Base-by-base conservation (phyloP, 2,888 invertebrate species). In the Aradus depressus region DNA sequence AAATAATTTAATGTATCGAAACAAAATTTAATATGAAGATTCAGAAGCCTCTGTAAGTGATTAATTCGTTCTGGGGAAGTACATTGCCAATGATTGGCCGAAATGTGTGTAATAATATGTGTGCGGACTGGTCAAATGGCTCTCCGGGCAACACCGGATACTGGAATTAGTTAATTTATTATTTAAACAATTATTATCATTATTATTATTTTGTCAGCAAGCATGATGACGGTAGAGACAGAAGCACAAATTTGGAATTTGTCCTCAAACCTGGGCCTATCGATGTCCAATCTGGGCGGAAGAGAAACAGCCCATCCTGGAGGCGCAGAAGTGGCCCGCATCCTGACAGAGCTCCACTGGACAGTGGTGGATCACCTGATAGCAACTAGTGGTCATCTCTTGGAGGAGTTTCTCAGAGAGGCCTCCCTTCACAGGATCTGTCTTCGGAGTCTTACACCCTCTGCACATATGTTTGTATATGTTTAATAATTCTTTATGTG, bases 281-380 rank as follows among this genome's bases (percentile, higher is more conserved):
- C 37, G 3, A 26, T 37, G 16, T 45, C 28, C 25, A 16, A 21
- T 12, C 31, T 54, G 21, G 31, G 43, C 2, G 22, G 19, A 23
- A 18, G 16, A 8, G 23, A 12, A n/a, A 54, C 41, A n/a, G 23
- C 44, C 25, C 25, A 4, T 5, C 25, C 38, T 1, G 4, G 35
- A 5, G 35, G 22, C 25, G 16, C 22, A 6, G 38, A 38, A 14
- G 14, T 47, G 6, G 45, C 35, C 21, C 44, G 41, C 31, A 37
- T 57, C 2, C 51, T 59, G 4, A 26, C 45, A 16, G 52, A 50
- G 6, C 31, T 59, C 14, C 42, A 51, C n/a, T 58, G 54, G 54
- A 53, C 48, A 14, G 44, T 52, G 6, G 49, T 57, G 4, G 42
- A 55, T 31, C 31, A 37, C 16, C 23, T 56, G 22, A 37, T 56